Conservation (phyloP, 2,888 invertebrate species). For the Theretra japonica region DNA sequence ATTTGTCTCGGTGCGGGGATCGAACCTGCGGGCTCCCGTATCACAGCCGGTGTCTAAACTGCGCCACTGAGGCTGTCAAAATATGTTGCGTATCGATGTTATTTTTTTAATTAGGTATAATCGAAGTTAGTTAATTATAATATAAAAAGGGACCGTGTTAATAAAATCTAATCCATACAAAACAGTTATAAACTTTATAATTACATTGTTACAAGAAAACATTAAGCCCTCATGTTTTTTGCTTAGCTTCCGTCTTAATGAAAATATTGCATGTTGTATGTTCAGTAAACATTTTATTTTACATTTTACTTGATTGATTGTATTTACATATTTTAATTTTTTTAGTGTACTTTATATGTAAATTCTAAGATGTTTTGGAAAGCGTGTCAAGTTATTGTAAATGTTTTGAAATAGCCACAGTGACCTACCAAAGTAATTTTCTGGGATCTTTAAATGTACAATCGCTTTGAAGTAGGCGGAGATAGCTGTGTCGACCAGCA, state of each 20-base stretch:
- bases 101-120: no score
- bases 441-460: no score
- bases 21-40: no score
- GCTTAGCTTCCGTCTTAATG: not conserved
- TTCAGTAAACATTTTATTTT: conserved; percentile 11
- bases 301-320: conserved; percentile 16
- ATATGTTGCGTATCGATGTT: no score
- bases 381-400: not conserved
- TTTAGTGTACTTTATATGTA: conserved; percentile 1
- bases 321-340: not conserved
- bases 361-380: not conserved
- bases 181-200: not conserved
- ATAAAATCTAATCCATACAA: not conserved
- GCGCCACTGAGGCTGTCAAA: no score
- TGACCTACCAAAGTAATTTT: no score
- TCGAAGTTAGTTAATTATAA: no score
- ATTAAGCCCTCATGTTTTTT: conserved; percentile 26
- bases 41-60: no score
- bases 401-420: not conserved
- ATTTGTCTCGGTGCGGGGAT: no score
- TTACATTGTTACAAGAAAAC: conserved; percentile 16
- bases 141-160: not conserved
- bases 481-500: no score
- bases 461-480: no score
- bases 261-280: conserved; percentile 15